Evolutionary conservation across 2,888 invertebrate species (phyloP).

Genomic region (Macropis europaea): DNA sequence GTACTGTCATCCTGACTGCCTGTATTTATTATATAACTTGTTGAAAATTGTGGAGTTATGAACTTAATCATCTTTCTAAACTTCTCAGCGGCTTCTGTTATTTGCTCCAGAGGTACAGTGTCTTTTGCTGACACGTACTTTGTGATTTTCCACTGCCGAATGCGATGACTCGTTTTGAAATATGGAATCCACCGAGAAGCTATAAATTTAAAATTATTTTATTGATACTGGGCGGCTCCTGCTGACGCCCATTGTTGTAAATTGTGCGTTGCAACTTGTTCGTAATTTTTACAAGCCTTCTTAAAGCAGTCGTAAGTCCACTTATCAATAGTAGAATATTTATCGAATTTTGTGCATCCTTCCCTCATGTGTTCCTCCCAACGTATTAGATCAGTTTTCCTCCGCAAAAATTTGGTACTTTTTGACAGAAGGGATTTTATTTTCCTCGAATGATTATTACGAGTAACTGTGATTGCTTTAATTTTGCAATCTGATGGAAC

Average conservation of each 20-base stretch:
- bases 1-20: conserved; percentile 43
- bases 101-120: background rate
- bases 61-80: conserved; percentile 3
- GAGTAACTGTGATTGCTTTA: background rate
- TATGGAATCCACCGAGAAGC: background rate
- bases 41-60: background rate
- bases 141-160: background rate
- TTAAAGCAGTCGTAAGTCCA: conserved; percentile 14
- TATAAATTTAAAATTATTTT: background rate
- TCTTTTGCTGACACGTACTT: background rate
- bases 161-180: background rate
- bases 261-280: background rate
- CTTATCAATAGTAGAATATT: background rate
- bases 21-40: conserved; percentile 15
- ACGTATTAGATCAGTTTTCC: background rate
- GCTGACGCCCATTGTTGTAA: conserved; percentile 6
- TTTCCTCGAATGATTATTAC: background rate
- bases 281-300: background rate
- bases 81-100: background rate
- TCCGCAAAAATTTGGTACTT: background rate
- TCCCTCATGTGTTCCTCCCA: conserved; percentile 14
- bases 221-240: background rate
- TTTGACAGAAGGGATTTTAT: background rate
- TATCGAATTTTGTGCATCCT: background rate
- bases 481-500: background rate